Percentiles rank a stretch among this genome's conserved stretches.
Evolutionary conservation across 2,113 vertebrate genomes (phyloP).

Genomic region (Crotalus horridus): DNA sequence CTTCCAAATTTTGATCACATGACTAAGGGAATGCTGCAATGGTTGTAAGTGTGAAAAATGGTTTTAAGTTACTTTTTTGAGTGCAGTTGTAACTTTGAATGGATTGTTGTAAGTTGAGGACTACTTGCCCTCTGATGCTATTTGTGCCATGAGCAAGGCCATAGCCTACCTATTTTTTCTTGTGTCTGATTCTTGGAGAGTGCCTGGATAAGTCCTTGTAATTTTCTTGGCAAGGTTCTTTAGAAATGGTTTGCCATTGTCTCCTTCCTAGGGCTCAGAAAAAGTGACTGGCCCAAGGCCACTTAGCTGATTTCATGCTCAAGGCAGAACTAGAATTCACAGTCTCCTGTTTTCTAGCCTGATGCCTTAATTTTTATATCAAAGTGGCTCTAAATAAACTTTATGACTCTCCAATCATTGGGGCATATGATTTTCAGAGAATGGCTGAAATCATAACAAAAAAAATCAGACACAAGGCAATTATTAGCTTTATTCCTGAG

Average conservation of each 20-base stretch:
- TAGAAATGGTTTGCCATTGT: not conserved
- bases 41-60: too few species aligned
- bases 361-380: not conserved
- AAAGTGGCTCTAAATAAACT: not conserved
- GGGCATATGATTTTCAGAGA: not conserved
- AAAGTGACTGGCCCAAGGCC: not conserved
- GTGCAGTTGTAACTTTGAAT: too few species aligned
- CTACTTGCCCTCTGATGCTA: not conserved
- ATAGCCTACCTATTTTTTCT: not conserved
- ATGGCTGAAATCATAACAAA: not conserved
- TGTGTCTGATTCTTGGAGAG: not conserved
- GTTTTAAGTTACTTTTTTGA: too few species aligned
- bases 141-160: not conserved
- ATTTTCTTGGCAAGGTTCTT: not conserved
- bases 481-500: not conserved
- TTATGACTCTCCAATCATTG: not conserved
- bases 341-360: not conserved
- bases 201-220: not conserved
- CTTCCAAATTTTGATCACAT: too few species aligned
- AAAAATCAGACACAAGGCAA: not conserved
- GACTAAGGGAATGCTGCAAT: too few species aligned
- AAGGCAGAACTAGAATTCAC: not conserved
- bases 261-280: not conserved
- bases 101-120: too few species aligned
- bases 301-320: not conserved